Evolutionary conservation across 2,888 invertebrate genomes (phyloP), one percentile per base, ranked within the genome.

Genomic region (Synanthedon formicaeformis): DNA sequence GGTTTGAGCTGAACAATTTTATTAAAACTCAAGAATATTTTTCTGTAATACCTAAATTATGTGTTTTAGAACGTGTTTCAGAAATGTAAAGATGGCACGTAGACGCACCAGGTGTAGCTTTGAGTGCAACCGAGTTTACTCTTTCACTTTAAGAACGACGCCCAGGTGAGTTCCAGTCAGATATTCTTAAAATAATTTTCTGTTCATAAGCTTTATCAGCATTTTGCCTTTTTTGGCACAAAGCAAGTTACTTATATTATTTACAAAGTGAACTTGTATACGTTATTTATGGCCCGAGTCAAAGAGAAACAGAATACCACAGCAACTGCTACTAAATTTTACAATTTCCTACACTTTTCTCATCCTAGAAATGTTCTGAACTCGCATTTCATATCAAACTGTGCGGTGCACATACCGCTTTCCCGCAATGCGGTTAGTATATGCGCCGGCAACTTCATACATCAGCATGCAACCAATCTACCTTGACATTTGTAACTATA

Each of bases 61-160:
- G n/a, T n/a, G n/a, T n/a, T n/a, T n/a, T n/a, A n/a, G 61, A 69
- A 59, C 61, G 64, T 69, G 71, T 67, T 66, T 67, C 63, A 62
- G 62, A 58, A 55, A 56, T 57, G 62, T 61, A 62, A 63, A 68
- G 56, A 72, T 72, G 67, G 66, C 73, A 60, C 63, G 58, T 45
- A 45, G 45, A 45, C 13, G 55, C 56, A 62, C 57, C 71, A 71
- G 67, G 65, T 70, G 73, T 63, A 62, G 6, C 45, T 13, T 45
- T 45, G 62, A 67, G 61, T 58, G 63, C 62, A 58, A 62, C 65
- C 61, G 60, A 64, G 61, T 71, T 70, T 73, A 75, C 73, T 73
- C 66, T 73, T 62, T 55, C 58, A 56, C 58, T 60, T 57, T 54
- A 61, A 56, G 64, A 62, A 55, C 57, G 62, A 55, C 67, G 73